Evolutionary conservation across 1,140 invertebrate species (phyloP), one percentile per base, ranked within the genome.

Genomic region (Probaryconus sp.): DNA sequence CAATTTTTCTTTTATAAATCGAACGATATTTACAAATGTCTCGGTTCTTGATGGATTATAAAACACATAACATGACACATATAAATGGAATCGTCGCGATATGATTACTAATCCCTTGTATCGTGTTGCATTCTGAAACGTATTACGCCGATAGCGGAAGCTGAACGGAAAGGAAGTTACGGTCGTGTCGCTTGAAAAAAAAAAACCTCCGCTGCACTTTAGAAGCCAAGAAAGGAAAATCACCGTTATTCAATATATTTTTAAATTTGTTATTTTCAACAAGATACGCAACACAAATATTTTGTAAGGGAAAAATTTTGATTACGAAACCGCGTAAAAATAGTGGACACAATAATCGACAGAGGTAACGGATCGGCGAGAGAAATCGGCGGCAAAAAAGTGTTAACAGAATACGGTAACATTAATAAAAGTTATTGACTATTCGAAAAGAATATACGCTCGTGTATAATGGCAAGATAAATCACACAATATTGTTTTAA

Each of bases 401-500:
- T 7, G 1, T 38, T 38, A 2, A 40, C n/a, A 6, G 37, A 51
- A n/a, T 17, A 26, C 33, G 7, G 6, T 33, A 43, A 42, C 26
- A 63, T 21, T 21, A 64, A 51, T 14, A 17, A 47, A 38, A 65
- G 42, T 51, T 58, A 68, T 68, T 58, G 47, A 58, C 33, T 60
- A 17, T 18, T 11, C 24, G 35, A n/a, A 48, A 56, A 40, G 50
- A 55, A 50, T 13, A 18, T 51, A 45, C 11, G 35, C 17, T 20
- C 16, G 10, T 5, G 28, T 45, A 42, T 47, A 65, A 47, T 38
- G 11, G 26, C 20, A n/a, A 16, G 33, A 61, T 69, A 61, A 53
- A 69, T 53, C 55, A 61, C 14, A 17, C 9, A 26, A 47, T 70
- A 72, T 72, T 65, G 69, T 65, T 72, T 63, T 60, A 72, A 17